These are phyloP conservation scores for Diarsia rubi DNA, from an alignment of 2,888 invertebrate species.

Conservation along the genomic window DNA sequence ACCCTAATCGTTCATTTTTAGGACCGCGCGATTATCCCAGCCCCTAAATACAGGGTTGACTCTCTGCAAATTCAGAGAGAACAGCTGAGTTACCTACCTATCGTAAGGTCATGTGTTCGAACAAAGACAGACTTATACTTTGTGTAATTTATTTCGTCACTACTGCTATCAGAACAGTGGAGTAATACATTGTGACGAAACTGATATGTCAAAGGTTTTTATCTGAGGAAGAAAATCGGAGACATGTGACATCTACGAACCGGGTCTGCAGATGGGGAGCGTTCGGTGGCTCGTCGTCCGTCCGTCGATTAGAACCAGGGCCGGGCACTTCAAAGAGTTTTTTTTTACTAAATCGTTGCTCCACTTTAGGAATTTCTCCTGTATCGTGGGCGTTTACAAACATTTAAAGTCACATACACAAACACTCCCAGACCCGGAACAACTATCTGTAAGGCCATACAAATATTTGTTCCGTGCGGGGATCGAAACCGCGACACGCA, in stretches of 20 bases:
- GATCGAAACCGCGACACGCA: too few relatives aligned
- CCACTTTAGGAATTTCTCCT: too few relatives aligned
- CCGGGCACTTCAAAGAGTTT: too few relatives aligned
- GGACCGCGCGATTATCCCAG: constrained; percentile 65
- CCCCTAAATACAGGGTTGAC: constrained; percentile 51
- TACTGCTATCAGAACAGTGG: neutral
- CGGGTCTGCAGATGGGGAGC: too few relatives aligned
- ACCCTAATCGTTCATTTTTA: constrained; percentile 75
- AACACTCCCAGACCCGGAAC: too few relatives aligned
- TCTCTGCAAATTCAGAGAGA: neutral
- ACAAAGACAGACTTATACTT: neutral
- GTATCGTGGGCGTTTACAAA: too few relatives aligned
- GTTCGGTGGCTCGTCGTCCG: too few relatives aligned
- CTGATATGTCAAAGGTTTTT: neutral
- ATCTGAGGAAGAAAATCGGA: neutral
- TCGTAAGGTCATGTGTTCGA: neutral
- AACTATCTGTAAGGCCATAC: too few relatives aligned
- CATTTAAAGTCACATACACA: too few relatives aligned
- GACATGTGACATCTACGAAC: neutral
- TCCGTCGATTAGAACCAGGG: too few relatives aligned
- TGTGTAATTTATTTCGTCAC: neutral
- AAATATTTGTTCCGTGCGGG: too few relatives aligned
- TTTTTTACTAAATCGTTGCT: too few relatives aligned
- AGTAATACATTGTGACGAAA: neutral
- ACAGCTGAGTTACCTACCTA: neutral